phyloP scores from a whole-genome alignment of 1,140 invertebrate genomes.

The Penaeus chinensis region DNA sequence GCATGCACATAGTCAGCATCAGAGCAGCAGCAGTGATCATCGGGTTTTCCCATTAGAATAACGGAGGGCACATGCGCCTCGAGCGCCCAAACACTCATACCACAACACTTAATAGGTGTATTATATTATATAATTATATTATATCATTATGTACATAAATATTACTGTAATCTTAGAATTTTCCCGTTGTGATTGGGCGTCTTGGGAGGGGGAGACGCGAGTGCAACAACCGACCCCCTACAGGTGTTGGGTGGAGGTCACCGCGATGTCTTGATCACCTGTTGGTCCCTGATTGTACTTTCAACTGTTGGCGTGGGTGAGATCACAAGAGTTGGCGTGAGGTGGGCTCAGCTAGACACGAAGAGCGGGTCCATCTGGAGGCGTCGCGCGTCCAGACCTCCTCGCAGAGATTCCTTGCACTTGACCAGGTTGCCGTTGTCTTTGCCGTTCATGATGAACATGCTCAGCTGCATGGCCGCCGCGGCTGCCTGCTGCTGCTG shows the following conservation, averaged over 20 bases:
- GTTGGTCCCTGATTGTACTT: slow-evolving; percentile 56
- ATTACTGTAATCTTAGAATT: slow-evolving; percentile 59
- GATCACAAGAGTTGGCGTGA: slow-evolving; percentile 31
- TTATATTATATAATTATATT: slow-evolving; percentile 52
- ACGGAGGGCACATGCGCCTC: slow-evolving; percentile 2
- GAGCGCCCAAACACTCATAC: slow-evolving; percentile 20
- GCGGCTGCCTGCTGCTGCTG: neutral
- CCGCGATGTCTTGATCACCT: slow-evolving; percentile 37
- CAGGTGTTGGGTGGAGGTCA: slow-evolving; percentile 25
- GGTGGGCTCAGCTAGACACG: slow-evolving; percentile 57
- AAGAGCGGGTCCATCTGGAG: slow-evolving; percentile 59
- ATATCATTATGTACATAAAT: slow-evolving; percentile 61
- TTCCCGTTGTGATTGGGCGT: slow-evolving; percentile 35
- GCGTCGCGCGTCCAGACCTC: slow-evolving; percentile 48
- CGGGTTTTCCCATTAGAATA: slow-evolving; percentile 10
- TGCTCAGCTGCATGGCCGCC: slow-evolving; percentile 46
- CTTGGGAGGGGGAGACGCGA: slow-evolving; percentile 7
- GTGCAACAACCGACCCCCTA: slow-evolving; percentile 28
- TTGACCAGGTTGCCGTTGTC: slow-evolving; percentile 49
- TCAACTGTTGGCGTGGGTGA: slow-evolving; percentile 50
- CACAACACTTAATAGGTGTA: slow-evolving; percentile 55
- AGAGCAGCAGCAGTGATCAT: slow-evolving; percentile 41
- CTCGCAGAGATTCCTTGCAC: slow-evolving; percentile 61
- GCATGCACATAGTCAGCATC: slow-evolving; percentile 33
- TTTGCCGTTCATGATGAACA: slow-evolving; percentile 45